These are phyloP conservation scores for Sarcophaga caerulescens DNA, from an alignment of 2,888 invertebrate genomes.

Conservation along the genomic window DNA sequence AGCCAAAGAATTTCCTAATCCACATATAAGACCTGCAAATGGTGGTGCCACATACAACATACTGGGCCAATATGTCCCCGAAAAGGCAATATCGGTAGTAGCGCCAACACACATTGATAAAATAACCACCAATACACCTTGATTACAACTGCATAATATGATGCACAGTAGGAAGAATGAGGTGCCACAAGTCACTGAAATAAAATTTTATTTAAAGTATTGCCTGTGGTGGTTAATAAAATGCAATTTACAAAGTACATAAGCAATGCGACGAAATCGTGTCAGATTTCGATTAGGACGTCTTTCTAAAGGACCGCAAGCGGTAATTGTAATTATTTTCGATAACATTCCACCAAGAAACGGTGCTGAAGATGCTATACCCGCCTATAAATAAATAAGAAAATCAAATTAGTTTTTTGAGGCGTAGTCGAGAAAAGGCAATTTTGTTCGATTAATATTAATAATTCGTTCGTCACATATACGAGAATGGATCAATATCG, in stretches of 20 bases:
- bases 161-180: constrained; percentile 74
- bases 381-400: constrained; percentile 70
- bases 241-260: constrained; percentile 72
- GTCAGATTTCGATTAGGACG: constrained; percentile 70
- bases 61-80: constrained; percentile 81
- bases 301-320: constrained; percentile 71
- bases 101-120: constrained; percentile 77
- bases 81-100: constrained; percentile 79
- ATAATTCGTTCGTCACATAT: no score
- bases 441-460: no score
- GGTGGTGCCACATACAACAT: constrained; percentile 81
- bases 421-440: no score
- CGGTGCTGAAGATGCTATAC: constrained; percentile 73
- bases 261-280: constrained; percentile 73
- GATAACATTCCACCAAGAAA: constrained; percentile 75
- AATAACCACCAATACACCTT: constrained; percentile 77
- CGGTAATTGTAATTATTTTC: constrained; percentile 72
- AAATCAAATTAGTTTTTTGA: not conserved
- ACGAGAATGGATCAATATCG: no score
- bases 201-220: not conserved
- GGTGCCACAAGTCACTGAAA: constrained; percentile 72
- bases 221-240: not conserved
- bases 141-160: constrained; percentile 76
- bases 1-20: constrained; percentile 81
- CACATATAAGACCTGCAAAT: constrained; percentile 81